Evolutionary conservation across 2,113 vertebrate species (phyloP).

Genomic region (Otis tarda): DNA sequence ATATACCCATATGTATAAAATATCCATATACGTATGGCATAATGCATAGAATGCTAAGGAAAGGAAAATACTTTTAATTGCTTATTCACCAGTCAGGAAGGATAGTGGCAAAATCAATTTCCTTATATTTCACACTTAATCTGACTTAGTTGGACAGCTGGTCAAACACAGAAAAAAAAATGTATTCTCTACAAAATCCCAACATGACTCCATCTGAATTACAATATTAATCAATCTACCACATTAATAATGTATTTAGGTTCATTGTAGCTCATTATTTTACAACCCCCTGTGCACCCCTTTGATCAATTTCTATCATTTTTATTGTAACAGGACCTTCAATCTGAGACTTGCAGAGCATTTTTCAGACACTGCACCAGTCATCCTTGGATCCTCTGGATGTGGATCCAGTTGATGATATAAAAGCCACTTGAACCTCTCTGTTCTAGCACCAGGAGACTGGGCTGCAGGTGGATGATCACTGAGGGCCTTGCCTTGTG

Average conservation of each 20-base stretch:
- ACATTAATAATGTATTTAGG: background rate
- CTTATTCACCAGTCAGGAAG: background rate
- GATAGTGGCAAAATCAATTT: background rate
- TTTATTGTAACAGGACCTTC: background rate
- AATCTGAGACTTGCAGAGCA: background rate
- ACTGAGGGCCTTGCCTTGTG: background rate
- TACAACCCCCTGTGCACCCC: rapidly evolving
- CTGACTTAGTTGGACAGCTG: background rate
- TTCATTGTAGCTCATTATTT: background rate
- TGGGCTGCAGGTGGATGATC: background rate
- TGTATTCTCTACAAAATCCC: background rate
- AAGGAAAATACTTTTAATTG: background rate
- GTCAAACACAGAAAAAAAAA: background rate
- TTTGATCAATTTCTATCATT: background rate
- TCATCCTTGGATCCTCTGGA: background rate
- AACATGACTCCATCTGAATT: background rate
- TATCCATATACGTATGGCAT: background rate
- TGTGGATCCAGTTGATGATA: background rate
- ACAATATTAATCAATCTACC: background rate
- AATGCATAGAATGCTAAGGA: background rate
- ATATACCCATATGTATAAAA: background rate
- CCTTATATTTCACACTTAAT: background rate
- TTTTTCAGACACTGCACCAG: background rate
- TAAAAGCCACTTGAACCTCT: background rate
- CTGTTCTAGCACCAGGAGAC: background rate